phyloP scores from a whole-genome alignment of 2,888 invertebrate genomes.

The Drosophila mettleri region DNA sequence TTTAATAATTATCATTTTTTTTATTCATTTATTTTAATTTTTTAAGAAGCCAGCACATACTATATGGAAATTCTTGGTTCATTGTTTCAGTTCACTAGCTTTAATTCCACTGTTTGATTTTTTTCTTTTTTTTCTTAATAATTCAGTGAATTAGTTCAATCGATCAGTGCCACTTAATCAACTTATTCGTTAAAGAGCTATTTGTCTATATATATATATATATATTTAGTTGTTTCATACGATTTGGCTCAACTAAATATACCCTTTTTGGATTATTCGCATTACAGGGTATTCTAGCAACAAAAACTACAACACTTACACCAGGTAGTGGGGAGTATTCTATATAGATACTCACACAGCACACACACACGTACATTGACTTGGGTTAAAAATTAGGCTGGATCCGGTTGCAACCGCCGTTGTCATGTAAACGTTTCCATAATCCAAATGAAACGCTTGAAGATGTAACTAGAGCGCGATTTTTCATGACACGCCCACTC shows the following conservation, averaged over 20 bases:
- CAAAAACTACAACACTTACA: slow-evolving; percentile 1
- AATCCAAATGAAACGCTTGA: slow-evolving; percentile 64
- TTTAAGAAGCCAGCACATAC: no score
- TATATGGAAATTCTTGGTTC: not conserved
- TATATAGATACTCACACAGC: slow-evolving; percentile 6
- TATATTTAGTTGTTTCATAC: not conserved
- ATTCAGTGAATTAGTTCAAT: not conserved
- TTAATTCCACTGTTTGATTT: not conserved
- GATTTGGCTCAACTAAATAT: not conserved
- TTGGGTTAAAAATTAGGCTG: slow-evolving; percentile 34
- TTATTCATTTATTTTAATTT: no score
- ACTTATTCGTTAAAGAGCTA: no score
- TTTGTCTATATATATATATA: no score
- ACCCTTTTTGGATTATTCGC: not conserved
- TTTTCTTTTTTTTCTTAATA: no score
- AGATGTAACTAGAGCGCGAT: slow-evolving; percentile 69
- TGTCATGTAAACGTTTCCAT: slow-evolving; percentile 63
- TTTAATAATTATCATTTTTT: no score
- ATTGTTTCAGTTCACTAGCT: not conserved
- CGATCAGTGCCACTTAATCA: no score
- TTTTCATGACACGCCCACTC: slow-evolving; percentile 45
- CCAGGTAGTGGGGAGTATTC: slow-evolving; percentile 7
- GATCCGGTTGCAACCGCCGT: slow-evolving; percentile 47
- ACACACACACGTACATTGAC: slow-evolving; percentile 12
- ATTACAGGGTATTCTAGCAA: slow-evolving; percentile 1